A percentile compares a stretch with the other conserved stretches of the same genome.
Conservation (phyloP, 35 echinoderm and acorn worm species). For the Strongylocentrotus purpuratus region DNA sequence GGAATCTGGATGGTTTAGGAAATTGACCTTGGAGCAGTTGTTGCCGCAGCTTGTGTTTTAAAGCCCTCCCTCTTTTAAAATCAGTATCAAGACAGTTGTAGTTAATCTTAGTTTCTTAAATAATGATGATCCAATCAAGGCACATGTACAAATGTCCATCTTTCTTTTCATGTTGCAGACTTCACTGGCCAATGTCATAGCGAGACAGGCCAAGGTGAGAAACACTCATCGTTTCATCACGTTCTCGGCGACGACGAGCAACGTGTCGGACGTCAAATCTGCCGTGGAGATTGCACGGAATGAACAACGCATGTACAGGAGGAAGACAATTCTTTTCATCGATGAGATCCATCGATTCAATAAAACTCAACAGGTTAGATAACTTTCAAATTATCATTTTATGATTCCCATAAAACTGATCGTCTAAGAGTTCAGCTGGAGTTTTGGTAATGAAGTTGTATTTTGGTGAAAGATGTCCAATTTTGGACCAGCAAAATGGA, state of each 20-base stretch:
- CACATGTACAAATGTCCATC: background rate
- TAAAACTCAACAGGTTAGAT: conserved; percentile 82
- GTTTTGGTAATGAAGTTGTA: background rate
- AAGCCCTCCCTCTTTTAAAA: too few species aligned
- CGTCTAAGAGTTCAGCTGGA: background rate
- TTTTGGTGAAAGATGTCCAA: background rate
- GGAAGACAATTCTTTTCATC: conserved; percentile 95
- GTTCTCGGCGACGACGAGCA: conserved; percentile 86
- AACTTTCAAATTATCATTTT: background rate
- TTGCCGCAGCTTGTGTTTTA: too few species aligned
- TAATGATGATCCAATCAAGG: background rate
- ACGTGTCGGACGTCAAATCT: conserved; percentile 84
- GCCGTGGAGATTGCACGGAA: conserved; percentile 75
- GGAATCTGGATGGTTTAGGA: too few species aligned
- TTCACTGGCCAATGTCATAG: conserved; percentile 82
- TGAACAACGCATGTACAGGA: conserved; percentile 91
- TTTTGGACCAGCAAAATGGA: background rate
- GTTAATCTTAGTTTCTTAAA: background rate
- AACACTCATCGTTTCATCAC: conserved; percentile 70
- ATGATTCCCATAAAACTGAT: background rate
- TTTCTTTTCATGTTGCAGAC: conserved; percentile 62
- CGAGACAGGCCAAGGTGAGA: conserved; percentile 68
- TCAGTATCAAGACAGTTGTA: too few species aligned
- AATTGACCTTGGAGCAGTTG: too few species aligned
- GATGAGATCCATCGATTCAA: conserved; percentile 99